phyloP scores from a whole-genome alignment of 2,113 vertebrate species.

The Python bivittatus region DNA sequence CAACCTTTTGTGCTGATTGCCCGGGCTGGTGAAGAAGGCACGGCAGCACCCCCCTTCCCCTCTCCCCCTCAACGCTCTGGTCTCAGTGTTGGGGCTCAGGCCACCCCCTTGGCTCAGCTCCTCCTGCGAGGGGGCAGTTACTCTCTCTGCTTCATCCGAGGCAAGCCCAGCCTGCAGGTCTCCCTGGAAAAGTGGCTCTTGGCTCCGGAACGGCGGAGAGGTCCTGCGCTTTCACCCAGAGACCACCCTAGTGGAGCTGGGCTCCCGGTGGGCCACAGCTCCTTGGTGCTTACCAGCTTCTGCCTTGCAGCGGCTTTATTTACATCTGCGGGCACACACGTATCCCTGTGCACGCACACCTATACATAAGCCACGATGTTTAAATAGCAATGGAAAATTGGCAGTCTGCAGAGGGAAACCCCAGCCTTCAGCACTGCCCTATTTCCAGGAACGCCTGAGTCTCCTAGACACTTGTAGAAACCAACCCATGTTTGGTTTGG shows the following conservation, averaged over 20 bases:
- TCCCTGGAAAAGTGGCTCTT: too few relatives aligned
- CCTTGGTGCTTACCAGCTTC: background rate
- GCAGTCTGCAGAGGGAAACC: background rate
- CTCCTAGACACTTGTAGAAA: too few relatives aligned
- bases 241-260: background rate
- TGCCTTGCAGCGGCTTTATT: background rate
- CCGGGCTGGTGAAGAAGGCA: background rate
- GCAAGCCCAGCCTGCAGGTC: background rate
- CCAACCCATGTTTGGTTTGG: too few relatives aligned
- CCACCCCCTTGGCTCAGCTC: background rate
- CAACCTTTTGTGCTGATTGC: background rate
- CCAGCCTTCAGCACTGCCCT: background rate
- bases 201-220: too few relatives aligned
- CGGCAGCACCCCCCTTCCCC: background rate
- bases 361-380: background rate
- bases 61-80: background rate
- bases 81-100: background rate
- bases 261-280: background rate
- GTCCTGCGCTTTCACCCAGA: too few relatives aligned
- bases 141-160: background rate
- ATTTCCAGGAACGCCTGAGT: background rate
- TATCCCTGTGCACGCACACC: too few relatives aligned
- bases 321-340: too few relatives aligned
- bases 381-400: background rate
- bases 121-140: background rate